A percentile compares a stretch with the other conserved stretches of the same genome.
Evolutionary conservation across 2,888 invertebrate genomes (phyloP).

Genomic region (Priapulus caudatus): DNA sequence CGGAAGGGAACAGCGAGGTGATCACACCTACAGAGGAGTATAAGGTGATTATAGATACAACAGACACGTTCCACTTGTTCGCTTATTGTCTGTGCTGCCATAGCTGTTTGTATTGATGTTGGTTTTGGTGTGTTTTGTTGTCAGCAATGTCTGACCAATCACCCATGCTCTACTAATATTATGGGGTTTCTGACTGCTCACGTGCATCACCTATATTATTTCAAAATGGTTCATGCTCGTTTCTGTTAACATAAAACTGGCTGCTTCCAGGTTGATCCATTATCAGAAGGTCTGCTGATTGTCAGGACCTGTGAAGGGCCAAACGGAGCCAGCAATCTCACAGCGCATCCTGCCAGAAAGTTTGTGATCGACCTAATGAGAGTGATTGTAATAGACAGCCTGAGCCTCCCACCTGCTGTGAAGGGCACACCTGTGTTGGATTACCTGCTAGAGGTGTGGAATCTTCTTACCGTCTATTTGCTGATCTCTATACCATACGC

Average conservation of each 20-base stretch:
- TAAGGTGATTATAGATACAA: slow-evolving; percentile 40
- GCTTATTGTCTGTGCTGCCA: too few relatives aligned
- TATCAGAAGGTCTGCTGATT: slow-evolving; percentile 33
- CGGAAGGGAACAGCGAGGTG: slow-evolving; percentile 33
- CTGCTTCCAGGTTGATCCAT: slow-evolving; percentile 29
- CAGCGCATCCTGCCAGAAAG: slow-evolving; percentile 67
- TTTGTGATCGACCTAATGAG: slow-evolving; percentile 87
- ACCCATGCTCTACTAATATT: too few relatives aligned
- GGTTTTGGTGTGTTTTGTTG: too few relatives aligned
- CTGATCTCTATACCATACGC: not conserved
- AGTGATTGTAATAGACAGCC: slow-evolving; percentile 83
- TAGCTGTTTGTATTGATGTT: too few relatives aligned
- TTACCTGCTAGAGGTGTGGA: slow-evolving; percentile 63
- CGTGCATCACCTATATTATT: too few relatives aligned
- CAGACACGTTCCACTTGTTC: too few relatives aligned
- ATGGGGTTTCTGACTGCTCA: too few relatives aligned
- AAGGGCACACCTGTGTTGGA: slow-evolving; percentile 54
- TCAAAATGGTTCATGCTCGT: too few relatives aligned
- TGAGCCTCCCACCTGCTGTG: slow-evolving; percentile 66
- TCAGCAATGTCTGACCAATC: too few relatives aligned
- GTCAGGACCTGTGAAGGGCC: slow-evolving; percentile 23
- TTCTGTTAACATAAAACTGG: too few relatives aligned
- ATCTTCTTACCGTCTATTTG: slow-evolving; percentile 6
- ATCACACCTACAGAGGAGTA: slow-evolving; percentile 39
- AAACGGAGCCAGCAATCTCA: slow-evolving; percentile 41